Base-by-base conservation (phyloP, 2,113 vertebrate genomes). In the Lepisosteus osseus region DNA sequence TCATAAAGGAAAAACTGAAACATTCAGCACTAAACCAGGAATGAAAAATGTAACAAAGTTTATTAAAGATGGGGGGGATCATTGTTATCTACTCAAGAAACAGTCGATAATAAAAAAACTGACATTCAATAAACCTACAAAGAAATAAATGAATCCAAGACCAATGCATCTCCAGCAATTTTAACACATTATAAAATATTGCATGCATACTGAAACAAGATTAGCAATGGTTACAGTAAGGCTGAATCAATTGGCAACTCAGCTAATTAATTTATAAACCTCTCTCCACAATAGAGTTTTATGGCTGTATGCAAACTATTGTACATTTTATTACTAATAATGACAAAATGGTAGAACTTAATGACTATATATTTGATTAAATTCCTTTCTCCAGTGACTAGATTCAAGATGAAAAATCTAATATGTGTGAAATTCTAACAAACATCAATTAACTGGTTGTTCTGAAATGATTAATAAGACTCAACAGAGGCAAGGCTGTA, bases 101-200 rank as follows among this genome's bases (percentile, higher is more conserved):
- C 62, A 29, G 62, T 64, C 62, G 40, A 59, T 14, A 59, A 59
- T 14, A 59, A 59, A 59, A 3, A 59, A 59, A 59, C 3, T 11
- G 62, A 65, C 62, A 65, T 65, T 65, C 29, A 65, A 65, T 65
- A 43, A 65, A 7, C 7, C 62, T 65, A 15, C 62, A 65, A 29
- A 65, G 41, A 65, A 65, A 65, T 65, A 65, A 15, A 65, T 65
- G 43, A 65, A 65, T 3, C 41, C 17, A 1, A 65, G 62, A n/a
- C 62, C 29, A 7, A 65, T 3, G 62, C 62, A 65, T 65, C 62
- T 41, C 41, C 62, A 65, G 62, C 41, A 13, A 65, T 65, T 65
- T 65, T 15, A 65, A 65, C 62, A 65, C 62, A 65, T 65, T 65
- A 5, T 65, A 65, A 65, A 17, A 65, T 65, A 65, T 65, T 65